Evolutionary conservation across 2,113 vertebrate species (phyloP).

Genomic region (Rhynchopsitta pachyrhyncha): DNA sequence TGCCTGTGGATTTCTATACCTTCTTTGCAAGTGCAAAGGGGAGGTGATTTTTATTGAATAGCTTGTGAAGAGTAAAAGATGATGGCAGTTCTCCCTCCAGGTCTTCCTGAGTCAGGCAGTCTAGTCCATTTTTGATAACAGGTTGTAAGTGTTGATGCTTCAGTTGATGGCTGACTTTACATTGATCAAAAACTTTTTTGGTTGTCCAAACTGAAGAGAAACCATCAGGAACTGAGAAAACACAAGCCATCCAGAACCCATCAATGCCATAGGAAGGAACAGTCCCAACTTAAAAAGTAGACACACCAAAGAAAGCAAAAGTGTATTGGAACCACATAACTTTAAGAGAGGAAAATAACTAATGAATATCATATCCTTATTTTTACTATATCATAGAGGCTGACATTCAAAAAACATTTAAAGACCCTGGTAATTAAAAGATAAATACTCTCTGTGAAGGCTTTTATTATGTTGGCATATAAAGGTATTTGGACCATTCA

Average conservation of each 20-base stretch:
- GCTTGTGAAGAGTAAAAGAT: not conserved
- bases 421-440: not conserved
- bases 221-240: not conserved
- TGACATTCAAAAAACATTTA: not conserved
- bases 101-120: not conserved
- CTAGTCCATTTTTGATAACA: not conserved
- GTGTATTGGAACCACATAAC: not conserved
- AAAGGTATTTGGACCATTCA: not conserved
- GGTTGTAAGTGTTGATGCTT: not conserved
- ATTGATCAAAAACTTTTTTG: not conserved
- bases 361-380: not conserved
- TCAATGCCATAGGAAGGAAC: not conserved
- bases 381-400: not conserved
- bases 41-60: not conserved
- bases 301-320: not conserved
- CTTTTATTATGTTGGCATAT: not conserved
- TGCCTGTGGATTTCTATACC: not conserved
- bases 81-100: not conserved
- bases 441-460: not conserved
- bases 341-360: not conserved
- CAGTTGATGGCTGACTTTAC: not conserved
- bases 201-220: not conserved
- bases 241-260: not conserved
- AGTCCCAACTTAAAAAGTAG: not conserved
- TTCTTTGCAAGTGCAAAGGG: not conserved